A percentile compares a stretch with the other conserved stretches of the same genome.
Conservation (phyloP, 2,888 invertebrate genomes). For the Polydrusus pterygomalis region DNA sequence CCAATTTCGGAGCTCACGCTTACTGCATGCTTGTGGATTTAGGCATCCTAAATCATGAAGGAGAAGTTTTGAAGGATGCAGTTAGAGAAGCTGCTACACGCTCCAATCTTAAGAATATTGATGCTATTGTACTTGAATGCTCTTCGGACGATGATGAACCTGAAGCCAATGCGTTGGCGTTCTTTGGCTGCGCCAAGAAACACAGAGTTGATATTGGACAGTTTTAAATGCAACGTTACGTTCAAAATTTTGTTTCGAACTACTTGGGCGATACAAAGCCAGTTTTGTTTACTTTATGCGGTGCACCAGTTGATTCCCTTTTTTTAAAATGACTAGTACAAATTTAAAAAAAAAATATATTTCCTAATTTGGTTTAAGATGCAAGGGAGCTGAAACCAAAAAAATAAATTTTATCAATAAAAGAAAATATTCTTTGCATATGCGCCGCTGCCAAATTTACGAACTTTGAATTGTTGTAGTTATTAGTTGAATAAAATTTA, state of each 20-base stretch:
- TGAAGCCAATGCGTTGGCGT: conserved; percentile 11
- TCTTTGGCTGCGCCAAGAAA: conserved; percentile 27
- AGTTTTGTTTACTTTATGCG: no score
- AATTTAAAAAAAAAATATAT: no score
- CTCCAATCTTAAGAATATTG: background rate
- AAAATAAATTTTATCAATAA: no score
- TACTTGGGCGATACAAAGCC: no score
- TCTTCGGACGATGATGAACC: background rate
- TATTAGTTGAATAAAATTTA: no score
- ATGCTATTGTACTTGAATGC: conserved; percentile 12
- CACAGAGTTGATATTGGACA: conserved; percentile 30
- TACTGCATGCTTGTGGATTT: conserved; percentile 26
- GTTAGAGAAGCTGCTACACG: background rate
- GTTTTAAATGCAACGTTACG: background rate
- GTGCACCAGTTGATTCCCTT: no score
- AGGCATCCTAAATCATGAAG: conserved; percentile 7
- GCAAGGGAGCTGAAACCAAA: background rate
- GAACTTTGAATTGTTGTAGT: no score
- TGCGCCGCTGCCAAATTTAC: no score
- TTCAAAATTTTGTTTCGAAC: no score
- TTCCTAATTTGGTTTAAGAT: no score
- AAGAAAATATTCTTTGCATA: no score
- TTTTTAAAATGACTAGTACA: no score
- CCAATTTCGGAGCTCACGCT: conserved; percentile 32
- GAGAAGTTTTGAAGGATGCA: background rate